phyloP scores from a whole-genome alignment of 2,888 invertebrate genomes.

The Melanotus villosus region DNA sequence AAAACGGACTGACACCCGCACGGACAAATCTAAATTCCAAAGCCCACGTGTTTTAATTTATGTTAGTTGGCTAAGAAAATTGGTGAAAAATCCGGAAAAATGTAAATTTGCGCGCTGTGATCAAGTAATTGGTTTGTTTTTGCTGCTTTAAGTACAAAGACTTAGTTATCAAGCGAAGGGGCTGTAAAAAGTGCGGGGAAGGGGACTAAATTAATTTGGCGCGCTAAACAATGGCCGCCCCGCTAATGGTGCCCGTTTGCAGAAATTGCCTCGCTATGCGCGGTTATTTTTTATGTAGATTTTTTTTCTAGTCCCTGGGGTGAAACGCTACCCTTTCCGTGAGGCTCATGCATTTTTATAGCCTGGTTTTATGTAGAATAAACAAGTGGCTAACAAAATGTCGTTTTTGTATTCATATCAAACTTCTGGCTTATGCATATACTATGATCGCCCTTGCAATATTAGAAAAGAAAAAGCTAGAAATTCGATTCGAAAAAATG shows the following conservation, averaged over 20 bases:
- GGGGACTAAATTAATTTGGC: slow-evolving; percentile 70
- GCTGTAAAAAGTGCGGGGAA: slow-evolving; percentile 43
- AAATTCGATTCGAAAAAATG: not conserved
- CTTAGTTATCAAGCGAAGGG: slow-evolving; percentile 49
- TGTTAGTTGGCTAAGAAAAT: slow-evolving; percentile 19
- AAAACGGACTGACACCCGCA: slow-evolving; percentile 18
- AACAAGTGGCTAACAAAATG: slow-evolving; percentile 53
- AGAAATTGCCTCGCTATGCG: slow-evolving; percentile 68
- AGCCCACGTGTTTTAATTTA: slow-evolving; percentile 32
- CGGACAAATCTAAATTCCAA: slow-evolving; percentile 19
- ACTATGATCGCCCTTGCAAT: slow-evolving; percentile 11
- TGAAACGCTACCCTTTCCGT: slow-evolving; percentile 62
- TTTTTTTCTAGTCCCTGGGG: slow-evolving; percentile 60
- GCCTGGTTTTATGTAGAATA: slow-evolving; percentile 54
- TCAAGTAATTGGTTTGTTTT: slow-evolving; percentile 43
- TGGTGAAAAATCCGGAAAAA: slow-evolving; percentile 30
- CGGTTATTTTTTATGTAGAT: slow-evolving; percentile 68
- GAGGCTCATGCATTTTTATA: slow-evolving; percentile 62
- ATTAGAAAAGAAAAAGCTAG: not conserved
- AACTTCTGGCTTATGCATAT: slow-evolving; percentile 14
- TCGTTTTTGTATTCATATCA: slow-evolving; percentile 34
- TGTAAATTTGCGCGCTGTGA: slow-evolving; percentile 38
- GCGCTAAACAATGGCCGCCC: slow-evolving; percentile 70
- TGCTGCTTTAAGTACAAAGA: slow-evolving; percentile 41
- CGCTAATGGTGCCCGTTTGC: slow-evolving; percentile 69